Conservation (phyloP, 2,797 vertebrate genomes). For the Falco cherrug region DNA sequence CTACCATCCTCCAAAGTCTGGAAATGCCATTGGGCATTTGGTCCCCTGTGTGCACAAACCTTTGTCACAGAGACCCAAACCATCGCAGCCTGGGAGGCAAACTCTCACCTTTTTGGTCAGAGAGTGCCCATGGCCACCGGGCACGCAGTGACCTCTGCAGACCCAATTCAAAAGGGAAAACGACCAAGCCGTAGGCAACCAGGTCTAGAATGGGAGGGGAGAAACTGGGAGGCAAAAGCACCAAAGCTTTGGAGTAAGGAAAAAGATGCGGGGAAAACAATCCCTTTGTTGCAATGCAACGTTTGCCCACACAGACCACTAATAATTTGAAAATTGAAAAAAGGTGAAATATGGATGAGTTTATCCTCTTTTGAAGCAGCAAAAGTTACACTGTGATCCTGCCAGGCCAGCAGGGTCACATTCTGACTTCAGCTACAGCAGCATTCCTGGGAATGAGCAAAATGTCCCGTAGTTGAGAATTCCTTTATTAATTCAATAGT, state of each 20-base stretch:
- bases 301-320: accelerated
- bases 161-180: neutral
- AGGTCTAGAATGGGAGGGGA: neutral
- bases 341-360: neutral
- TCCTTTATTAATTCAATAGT: accelerated
- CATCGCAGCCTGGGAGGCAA: no score
- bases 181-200: accelerated
- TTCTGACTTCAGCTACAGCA: accelerated
- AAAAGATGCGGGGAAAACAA: neutral
- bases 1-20: accelerated
- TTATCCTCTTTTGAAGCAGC: neutral
- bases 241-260: accelerated
- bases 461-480: accelerated
- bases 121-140: accelerated
- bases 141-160: neutral
- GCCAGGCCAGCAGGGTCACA: neutral
- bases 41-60: neutral
- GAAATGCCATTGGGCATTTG: accelerated
- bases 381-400: accelerated
- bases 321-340: neutral
- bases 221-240: neutral
- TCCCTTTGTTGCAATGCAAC: neutral
- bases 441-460: accelerated
- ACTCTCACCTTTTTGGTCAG: accelerated
- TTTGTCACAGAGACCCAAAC: neutral